Base-by-base conservation (phyloP, 1,140 invertebrate genomes). In the Cherax destructor region DNA sequence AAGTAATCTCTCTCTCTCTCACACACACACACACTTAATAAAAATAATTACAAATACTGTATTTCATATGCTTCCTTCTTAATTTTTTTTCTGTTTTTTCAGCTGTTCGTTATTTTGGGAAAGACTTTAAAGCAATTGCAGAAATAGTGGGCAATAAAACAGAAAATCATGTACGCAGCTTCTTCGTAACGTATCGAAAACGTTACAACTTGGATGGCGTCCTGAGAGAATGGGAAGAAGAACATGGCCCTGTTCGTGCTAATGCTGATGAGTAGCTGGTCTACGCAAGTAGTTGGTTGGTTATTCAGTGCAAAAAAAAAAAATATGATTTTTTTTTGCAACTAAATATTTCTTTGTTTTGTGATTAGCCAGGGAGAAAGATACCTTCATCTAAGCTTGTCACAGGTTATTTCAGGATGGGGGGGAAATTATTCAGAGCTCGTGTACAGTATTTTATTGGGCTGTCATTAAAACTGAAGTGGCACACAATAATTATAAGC, bases 101-200 rank as follows among this genome's bases (percentile, higher is more conserved):
- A 96, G 96, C 96, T 87, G 96, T 99, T 61, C 96, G 98, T 77
- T 98, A 98, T 94, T 99, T 98, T 95, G 99, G 99, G 93, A 99
- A 98, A 95, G 97, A 99, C 94, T 99, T 99, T 95, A 97, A 97
- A 95, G 97, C 98, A 47, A 99, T 99, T 92, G 98, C 98, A 21
- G 98, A 99, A 95, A 97, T 98, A 7, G 97, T 99, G 91, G 98
- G 98, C 83, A 99, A 98, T 49, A 99, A 99, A 95, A 98, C 97
- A 4, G 98, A 99, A 94, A 96, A 97, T 61, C 98, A 99, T 94
- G 95, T 99, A 24, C 96, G 97, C 87, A 97, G 96, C 52, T 99
- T 99, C 95, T 99, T 97, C 94, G 96, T 97, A 0, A 98, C 98
- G 93, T 98, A 99, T 95, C 96, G 98, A 77, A 96, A 97, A 89